These are phyloP conservation scores for Hypena proboscidalis DNA, from an alignment of 2,888 invertebrate genomes.

Conservation along the genomic window DNA sequence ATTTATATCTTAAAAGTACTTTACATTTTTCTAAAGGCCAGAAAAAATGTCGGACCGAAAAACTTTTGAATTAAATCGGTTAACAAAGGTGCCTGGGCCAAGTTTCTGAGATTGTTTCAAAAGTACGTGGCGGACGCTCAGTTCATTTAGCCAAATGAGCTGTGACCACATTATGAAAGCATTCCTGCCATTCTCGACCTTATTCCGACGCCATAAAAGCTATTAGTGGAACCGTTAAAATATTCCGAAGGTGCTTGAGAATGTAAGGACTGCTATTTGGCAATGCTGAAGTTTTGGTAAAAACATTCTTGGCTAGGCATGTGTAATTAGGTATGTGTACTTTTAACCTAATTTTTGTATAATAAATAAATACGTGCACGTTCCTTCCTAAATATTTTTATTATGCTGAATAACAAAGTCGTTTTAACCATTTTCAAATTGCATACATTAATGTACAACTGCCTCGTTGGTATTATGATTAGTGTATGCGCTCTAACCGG, in stretches of 20 bases:
- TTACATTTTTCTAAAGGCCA: too few species aligned
- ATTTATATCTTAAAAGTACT: too few species aligned
- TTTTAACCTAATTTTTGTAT: neutral
- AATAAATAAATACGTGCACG: too few species aligned
- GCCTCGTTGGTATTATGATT: too few species aligned
- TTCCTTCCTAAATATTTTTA: too few species aligned
- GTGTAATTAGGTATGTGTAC: slow-evolving; percentile 5
- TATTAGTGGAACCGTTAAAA: neutral
- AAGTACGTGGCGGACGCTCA: slow-evolving; percentile 38
- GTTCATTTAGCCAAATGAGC: slow-evolving; percentile 60
- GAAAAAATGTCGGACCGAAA: slow-evolving; percentile 16
- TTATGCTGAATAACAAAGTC: too few species aligned
- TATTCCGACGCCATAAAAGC: slow-evolving; percentile 8
- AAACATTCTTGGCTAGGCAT: slow-evolving; percentile 3
- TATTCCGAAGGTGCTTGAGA: slow-evolving; percentile 7
- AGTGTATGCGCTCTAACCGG: too few species aligned
- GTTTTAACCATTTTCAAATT: too few species aligned
- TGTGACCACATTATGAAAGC: slow-evolving; percentile 29
- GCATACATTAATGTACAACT: too few species aligned
- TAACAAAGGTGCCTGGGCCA: slow-evolving; percentile 30
- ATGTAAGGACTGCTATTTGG: slow-evolving; percentile 11
- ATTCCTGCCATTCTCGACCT: slow-evolving; percentile 21
- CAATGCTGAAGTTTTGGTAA: slow-evolving; percentile 4
- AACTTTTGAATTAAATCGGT: slow-evolving; percentile 42
- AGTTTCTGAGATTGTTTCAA: slow-evolving; percentile 45